These are phyloP conservation scores for Rhinolophus sinicus DNA, from an alignment of 2,113 vertebrate genomes.

Conservation along the genomic window DNA sequence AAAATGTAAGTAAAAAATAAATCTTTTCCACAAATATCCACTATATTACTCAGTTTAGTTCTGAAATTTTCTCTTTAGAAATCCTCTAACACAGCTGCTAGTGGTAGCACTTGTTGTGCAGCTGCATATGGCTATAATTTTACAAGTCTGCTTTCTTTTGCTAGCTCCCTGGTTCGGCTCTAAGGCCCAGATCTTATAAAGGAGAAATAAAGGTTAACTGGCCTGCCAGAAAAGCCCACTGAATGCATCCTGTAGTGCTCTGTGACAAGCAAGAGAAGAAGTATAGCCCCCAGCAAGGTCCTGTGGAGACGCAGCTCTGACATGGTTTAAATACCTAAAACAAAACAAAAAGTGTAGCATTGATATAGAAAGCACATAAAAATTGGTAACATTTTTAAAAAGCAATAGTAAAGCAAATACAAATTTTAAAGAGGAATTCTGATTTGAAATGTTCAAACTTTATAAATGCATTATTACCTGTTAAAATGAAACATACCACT, in stretches of 20 bases:
- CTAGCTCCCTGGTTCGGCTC: neutral
- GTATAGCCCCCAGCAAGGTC: slow-evolving; percentile 96
- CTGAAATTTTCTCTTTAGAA: slow-evolving; percentile 61
- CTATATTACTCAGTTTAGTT: slow-evolving; percentile 67
- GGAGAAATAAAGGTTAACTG: slow-evolving; percentile 70
- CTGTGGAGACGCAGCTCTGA: slow-evolving; percentile 92
- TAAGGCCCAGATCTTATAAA: slow-evolving; percentile 51
- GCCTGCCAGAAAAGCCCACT: slow-evolving; percentile 94
- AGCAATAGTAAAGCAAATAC: slow-evolving; percentile 18
- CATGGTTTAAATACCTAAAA: slow-evolving; percentile 95
- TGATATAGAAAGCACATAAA: slow-evolving; percentile 2
- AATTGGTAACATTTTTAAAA: slow-evolving; percentile 29
- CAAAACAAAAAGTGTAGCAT: slow-evolving; percentile 42
- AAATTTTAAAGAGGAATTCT: slow-evolving; percentile 49
- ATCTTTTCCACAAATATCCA: slow-evolving; percentile 77
- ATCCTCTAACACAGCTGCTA: slow-evolving; percentile 68
- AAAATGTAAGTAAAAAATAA: slow-evolving; percentile 80
- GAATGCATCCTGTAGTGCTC: slow-evolving; percentile 97
- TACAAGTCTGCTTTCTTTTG: slow-evolving; percentile 66
- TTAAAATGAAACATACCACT: slow-evolving; percentile 46
- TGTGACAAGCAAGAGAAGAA: slow-evolving; percentile 94
- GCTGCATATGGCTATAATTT: slow-evolving; percentile 72
- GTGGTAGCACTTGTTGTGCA: slow-evolving; percentile 12
- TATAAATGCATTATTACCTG: slow-evolving; percentile 26
- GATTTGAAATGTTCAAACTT: slow-evolving; percentile 27